Conservation (phyloP, 2,888 invertebrate species). For the Drosophila aldrichi region DNA sequence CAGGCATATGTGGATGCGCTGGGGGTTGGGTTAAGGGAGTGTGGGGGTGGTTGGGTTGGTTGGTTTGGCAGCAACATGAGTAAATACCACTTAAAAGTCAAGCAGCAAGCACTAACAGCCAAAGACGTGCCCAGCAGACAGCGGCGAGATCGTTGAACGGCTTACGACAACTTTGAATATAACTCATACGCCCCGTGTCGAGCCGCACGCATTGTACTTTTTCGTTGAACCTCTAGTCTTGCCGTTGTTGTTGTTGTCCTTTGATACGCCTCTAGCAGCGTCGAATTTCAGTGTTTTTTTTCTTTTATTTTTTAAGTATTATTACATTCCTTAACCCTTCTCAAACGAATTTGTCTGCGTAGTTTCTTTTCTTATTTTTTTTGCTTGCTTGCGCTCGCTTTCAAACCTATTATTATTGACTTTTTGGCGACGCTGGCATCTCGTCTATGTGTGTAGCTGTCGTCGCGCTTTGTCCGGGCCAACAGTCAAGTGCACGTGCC, state of each 20-base stretch:
- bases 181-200: slow-evolving; percentile 71
- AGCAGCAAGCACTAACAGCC: slow-evolving; percentile 64
- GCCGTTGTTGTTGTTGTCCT: slow-evolving; percentile 25
- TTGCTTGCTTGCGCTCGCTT: background rate
- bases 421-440: slow-evolving; percentile 60
- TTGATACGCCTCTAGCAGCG: slow-evolving; percentile 42
- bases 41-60: no score
- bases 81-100: slow-evolving; percentile 82
- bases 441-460: slow-evolving; percentile 41
- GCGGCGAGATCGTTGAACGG: slow-evolving; percentile 51
- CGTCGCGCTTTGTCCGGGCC: slow-evolving; percentile 38
- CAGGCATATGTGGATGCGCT: slow-evolving; percentile 5
- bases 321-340: slow-evolving; percentile 81
- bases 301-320: slow-evolving; percentile 75
- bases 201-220: slow-evolving; percentile 51
- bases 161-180: slow-evolving; percentile 71
- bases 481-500: slow-evolving; percentile 76
- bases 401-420: slow-evolving; percentile 77
- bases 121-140: slow-evolving; percentile 56
- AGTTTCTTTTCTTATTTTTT: slow-evolving; percentile 45
- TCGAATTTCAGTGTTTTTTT: slow-evolving; percentile 71
- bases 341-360: slow-evolving; percentile 79
- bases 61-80: slow-evolving; percentile 48
- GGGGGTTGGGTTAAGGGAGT: background rate
- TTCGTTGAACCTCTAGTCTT: slow-evolving; percentile 1